phyloP scores from a whole-genome alignment of 2,113 vertebrate species.

The Madoqua kirkii region DNA sequence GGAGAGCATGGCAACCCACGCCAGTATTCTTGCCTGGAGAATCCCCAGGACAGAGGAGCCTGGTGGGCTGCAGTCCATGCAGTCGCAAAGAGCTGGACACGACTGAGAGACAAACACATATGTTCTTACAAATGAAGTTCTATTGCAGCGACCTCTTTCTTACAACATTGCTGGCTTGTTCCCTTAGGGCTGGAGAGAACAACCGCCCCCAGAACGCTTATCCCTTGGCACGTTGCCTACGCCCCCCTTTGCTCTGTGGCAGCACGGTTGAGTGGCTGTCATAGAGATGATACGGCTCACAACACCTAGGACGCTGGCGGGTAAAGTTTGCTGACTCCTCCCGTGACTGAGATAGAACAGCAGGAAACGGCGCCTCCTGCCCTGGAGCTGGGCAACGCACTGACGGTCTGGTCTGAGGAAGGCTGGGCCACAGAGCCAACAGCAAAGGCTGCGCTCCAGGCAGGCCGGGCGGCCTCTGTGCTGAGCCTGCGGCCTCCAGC shows the following conservation, averaged over 20 bases:
- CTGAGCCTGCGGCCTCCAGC: not conserved
- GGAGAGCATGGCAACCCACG: not conserved
- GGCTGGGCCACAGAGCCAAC: not conserved
- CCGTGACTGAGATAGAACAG: not conserved
- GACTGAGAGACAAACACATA: not conserved
- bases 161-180: not conserved
- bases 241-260: not conserved
- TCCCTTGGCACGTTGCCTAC: not conserved
- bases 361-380: not conserved
- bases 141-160: not conserved
- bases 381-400: not conserved
- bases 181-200: not conserved
- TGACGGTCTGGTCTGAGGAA: not conserved
- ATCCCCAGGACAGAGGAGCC: not conserved
- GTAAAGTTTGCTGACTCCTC: not conserved
- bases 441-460: not conserved
- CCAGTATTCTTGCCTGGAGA: not conserved
- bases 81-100: fast-evolving
- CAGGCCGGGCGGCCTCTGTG: not conserved
- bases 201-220: not conserved
- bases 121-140: not conserved
- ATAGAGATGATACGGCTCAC: not conserved
- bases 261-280: not conserved
- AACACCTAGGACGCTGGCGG: not conserved
- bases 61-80: not conserved